Base-by-base conservation (phyloP, 2,888 invertebrate genomes). In the Ophioninae sp. region DNA sequence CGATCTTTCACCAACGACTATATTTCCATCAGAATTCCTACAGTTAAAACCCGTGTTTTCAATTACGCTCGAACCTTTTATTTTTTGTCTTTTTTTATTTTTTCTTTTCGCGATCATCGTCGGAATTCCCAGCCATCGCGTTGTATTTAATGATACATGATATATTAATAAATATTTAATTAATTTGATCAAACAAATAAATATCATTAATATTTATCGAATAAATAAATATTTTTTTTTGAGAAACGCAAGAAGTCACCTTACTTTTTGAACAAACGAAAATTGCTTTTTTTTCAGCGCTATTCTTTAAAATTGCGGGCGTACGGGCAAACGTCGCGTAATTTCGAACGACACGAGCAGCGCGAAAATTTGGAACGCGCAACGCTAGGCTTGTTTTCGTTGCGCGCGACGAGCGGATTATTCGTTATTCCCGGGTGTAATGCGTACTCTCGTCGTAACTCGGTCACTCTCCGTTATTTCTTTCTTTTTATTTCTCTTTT, bases 371-470 rank as follows among this genome's bases (percentile, higher is more conserved):
- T 59, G 6, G 21, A 5, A 21, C 21, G 50, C 7, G 21, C 20
- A 59, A 20, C 59, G 59, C 20, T 7, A 21, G 13, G 21, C 30
- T 61, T 68, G 21, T 57, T 44, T 70, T 73, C 41, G 77, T 70
- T 67, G 62, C 70, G 50, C n/a, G 72, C n/a, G 72, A 76, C 30
- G 72, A 67, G 20, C 62, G n/a, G 50, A 77, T 81, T 81, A 83
- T 80, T 83, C 65, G 74, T 69, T 74, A 78, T 74, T 78, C 77
- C 77, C 83, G 77, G 82, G 61, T 76, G 23, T 61, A 77, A 70
- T 41, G 21, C 57, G 68, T 39, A 61, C 69, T 68, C 30, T 3
- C 77, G 81, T 50, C 73, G 64, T 20, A 75, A 81, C 81, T 75
- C 81, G 75, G 84, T 81, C 81, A 84, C 74, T 81, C 61, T 76